Evolutionary conservation across 2,888 invertebrate genomes (phyloP).

Genomic region (Ophioninae sp.): DNA sequence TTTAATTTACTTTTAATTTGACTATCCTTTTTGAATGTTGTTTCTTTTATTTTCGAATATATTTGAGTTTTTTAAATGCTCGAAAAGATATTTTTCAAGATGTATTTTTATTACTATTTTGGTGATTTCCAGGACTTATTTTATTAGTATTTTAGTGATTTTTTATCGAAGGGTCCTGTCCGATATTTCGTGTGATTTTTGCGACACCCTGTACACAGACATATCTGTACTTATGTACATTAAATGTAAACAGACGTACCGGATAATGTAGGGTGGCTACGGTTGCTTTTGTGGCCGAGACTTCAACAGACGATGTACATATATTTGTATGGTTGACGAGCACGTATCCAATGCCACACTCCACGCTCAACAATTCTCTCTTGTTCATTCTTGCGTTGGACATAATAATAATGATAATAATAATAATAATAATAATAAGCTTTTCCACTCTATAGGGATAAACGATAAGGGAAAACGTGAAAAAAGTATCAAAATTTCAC

Average conservation of each 20-base stretch:
- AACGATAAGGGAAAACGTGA: neutral
- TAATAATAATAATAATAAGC: constrained; percentile 14
- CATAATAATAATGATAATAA: constrained; percentile 11
- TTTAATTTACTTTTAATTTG: too few species aligned
- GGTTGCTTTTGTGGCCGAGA: constrained; percentile 37
- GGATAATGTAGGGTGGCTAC: constrained; percentile 35
- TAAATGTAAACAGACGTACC: neutral
- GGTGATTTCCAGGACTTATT: too few species aligned
- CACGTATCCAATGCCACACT: constrained; percentile 36
- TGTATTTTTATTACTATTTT: too few species aligned
- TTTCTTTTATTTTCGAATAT: too few species aligned
- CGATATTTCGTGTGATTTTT: too few species aligned
- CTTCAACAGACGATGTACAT: constrained; percentile 26
- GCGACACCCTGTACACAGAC: neutral
- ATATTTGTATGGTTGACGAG: constrained; percentile 46
- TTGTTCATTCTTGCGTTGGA: constrained; percentile 20
- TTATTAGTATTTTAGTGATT: too few species aligned
- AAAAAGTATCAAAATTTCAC: neutral
- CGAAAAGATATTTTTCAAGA: too few species aligned
- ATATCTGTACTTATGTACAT: neutral
- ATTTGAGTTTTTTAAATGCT: too few species aligned
- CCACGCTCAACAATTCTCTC: constrained; percentile 20
- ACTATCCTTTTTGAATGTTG: too few species aligned
- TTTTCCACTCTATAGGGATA: neutral
- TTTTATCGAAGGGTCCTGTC: too few species aligned